Base-by-base conservation (phyloP, 1,140 invertebrate species). In the Conopomorpha cramerella region DNA sequence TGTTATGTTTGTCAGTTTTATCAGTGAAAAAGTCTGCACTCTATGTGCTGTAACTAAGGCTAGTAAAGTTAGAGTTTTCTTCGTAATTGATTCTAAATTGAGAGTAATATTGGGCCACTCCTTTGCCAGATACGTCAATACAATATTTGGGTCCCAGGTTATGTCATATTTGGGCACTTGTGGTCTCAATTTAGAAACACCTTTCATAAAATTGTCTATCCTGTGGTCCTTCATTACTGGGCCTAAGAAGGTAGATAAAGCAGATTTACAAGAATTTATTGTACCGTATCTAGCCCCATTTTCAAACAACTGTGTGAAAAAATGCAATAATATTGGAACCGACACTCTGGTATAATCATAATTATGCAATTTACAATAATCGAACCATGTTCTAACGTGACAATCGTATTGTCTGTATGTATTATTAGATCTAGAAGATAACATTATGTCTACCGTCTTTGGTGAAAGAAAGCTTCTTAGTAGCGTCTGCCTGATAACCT, bases 101-200 rank as follows among this genome's bases (percentile, higher is more conserved):
- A 40, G 16, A 23, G 16, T n/a, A 3, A n/a, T 11, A 16, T 39
- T 26, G 8, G 38, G 38, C 16, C 26, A 27, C 16, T 25, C 12
- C 6, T 38, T 6, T n/a, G 28, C 16, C 16, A 44, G 23, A 35
- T 41, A 41, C 28, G 34, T 26, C 12, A 57, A 31, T 4, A 57
- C 49, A 2, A 45, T 26, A 16, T 26, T 31, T 13, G 45, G 43
- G 16, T 55, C 43, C 54, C 51, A 54, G n/a, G 46, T 52, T 4
- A 36, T 17, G 35, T 49, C 31, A 38, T 57, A 57, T 25, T 38
- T 46, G 12, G 43, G 39, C 10, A n/a, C 30, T 1, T 41, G 10
- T 8, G 48, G 43, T 27, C 54, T 36, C 18, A 38, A 6, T 16
- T 39, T 45, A 14, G 30, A 43, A 34, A 51, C 38, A 15, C 51